Percentiles rank a stretch among this genome's conserved stretches.
phyloP scores from a whole-genome alignment of 37 sponge, comb jelly and placozoan genomes.

The Beroe ovata region DNA sequence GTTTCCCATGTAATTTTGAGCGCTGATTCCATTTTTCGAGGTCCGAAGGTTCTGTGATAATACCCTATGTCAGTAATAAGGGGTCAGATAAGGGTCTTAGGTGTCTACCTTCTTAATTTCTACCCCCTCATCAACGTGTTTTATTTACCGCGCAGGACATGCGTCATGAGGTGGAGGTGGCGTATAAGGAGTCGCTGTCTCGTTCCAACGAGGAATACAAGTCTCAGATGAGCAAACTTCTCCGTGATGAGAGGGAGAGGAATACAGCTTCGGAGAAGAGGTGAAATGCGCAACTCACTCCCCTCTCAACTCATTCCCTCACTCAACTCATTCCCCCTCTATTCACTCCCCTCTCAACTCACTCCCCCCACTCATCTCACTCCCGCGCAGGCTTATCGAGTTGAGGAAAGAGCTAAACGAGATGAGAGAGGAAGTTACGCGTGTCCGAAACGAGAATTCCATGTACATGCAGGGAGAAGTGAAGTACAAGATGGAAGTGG shows the following conservation, averaged over 20 bases:
- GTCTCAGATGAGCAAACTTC: neutral
- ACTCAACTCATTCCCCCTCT: too few relatives aligned
- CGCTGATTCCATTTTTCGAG: too few relatives aligned
- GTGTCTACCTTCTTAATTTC: too few relatives aligned
- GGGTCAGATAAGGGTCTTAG: too few relatives aligned
- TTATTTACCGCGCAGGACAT: constrained; percentile 57
- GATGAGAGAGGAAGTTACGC: neutral
- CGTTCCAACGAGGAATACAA: constrained; percentile 46
- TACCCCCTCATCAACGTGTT: too few relatives aligned
- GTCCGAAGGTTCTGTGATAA: too few relatives aligned
- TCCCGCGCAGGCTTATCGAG: neutral
- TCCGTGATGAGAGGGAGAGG: constrained; percentile 16
- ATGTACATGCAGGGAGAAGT: constrained; percentile 15
- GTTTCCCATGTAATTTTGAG: too few relatives aligned
- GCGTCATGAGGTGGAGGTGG: constrained; percentile 14
- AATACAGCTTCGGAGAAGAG: neutral
- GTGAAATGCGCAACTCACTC: neutral
- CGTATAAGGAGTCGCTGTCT: neutral
- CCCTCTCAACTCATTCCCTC: too few relatives aligned
- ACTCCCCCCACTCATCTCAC: too few relatives aligned
- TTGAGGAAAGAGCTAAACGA: neutral
- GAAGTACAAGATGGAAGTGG: constrained; percentile 13
- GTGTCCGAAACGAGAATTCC: neutral
- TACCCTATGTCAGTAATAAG: too few relatives aligned
- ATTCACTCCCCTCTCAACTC: too few relatives aligned